phyloP scores from a whole-genome alignment of 2,113 vertebrate genomes.

The cat (Felis catus) region F.catus_Fca126_mat1.0 CM031416.1:82590001-82590500 shows the following conservation, averaged over 20 bases:
- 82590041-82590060: conserved; percentile 61
- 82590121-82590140: background rate
- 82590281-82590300: background rate
- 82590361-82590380: background rate
- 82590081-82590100: background rate
- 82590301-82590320: background rate
- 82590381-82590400: background rate
- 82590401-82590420: background rate
- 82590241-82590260: background rate
- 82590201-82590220: background rate
- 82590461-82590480: background rate
- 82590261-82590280: background rate
- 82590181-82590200: background rate
- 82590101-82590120: background rate
- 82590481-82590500: background rate
- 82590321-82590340: background rate
- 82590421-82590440: background rate
- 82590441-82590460: background rate
- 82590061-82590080: background rate
- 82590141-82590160: background rate
- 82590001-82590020: conserved; percentile 55
- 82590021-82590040: conserved; percentile 53
- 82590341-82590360: background rate
- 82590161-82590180: background rate
- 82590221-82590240: background rate